Percentiles rank a stretch among this genome's conserved stretches.
Evolutionary conservation across 2,888 invertebrate species (phyloP).

Genomic region (Aleiodes testaceus): DNA sequence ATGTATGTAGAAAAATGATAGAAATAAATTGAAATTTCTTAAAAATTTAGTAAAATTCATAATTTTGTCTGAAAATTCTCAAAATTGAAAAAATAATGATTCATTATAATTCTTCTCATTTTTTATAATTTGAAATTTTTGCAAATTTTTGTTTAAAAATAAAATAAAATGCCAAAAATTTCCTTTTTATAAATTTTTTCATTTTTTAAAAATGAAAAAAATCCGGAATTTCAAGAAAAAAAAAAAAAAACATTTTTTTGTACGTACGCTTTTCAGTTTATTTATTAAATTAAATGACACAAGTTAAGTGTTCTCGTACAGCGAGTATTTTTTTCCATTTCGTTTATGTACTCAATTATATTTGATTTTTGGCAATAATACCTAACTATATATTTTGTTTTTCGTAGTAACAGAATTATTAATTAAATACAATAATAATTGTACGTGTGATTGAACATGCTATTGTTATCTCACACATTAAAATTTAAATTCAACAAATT

Average conservation of each 20-base stretch:
- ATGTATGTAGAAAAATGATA: no score
- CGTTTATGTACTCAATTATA: constrained; percentile 56
- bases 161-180: no score
- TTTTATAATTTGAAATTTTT: no score
- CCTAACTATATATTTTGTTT: constrained; percentile 61
- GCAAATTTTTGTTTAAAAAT: no score
- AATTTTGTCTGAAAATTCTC: no score
- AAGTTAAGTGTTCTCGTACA: constrained; percentile 71
- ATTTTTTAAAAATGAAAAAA: no score
- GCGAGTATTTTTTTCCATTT: constrained; percentile 59
- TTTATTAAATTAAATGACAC: constrained; percentile 73
- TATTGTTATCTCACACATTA: constrained; percentile 51
- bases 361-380: constrained; percentile 64
- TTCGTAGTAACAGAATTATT: constrained; percentile 62
- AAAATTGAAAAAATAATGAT: no score
- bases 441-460: constrained; percentile 59
- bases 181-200: no score
- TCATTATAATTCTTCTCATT: no score
- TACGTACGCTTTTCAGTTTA: constrained; percentile 72
- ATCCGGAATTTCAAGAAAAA: no score
- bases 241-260: constrained; percentile 51
- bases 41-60: no score
- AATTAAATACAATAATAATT: constrained; percentile 68
- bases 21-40: no score
- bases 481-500: constrained; percentile 14